These are phyloP conservation scores for Phalera bucephala DNA, from an alignment of 2,888 invertebrate species.

Conservation along the genomic window DNA sequence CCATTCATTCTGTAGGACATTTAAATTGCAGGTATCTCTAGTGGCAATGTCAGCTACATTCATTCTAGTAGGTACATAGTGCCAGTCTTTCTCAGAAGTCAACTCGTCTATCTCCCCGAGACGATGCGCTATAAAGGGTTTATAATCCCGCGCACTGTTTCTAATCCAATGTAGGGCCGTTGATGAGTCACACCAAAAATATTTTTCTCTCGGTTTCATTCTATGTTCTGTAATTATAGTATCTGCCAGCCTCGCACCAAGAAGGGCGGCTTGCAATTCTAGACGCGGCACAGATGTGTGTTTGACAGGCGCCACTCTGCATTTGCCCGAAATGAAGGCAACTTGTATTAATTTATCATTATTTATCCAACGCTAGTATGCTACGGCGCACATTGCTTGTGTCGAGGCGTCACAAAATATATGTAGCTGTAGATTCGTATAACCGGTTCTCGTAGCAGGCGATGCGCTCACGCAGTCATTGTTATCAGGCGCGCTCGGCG, in stretches of 20 bases:
- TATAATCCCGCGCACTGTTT: slow-evolving; percentile 15
- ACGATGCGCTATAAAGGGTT: slow-evolving; percentile 18
- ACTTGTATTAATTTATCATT: neutral
- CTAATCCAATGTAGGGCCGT: slow-evolving; percentile 22
- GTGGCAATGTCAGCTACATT: slow-evolving; percentile 11
- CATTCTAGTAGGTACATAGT: slow-evolving; percentile 10
- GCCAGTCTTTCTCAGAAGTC: slow-evolving; percentile 6
- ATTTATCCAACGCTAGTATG: slow-evolving; percentile 4
- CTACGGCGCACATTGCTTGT: slow-evolving; percentile 2
- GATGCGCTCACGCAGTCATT: neutral
- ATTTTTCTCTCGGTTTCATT: neutral
- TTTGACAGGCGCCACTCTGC: slow-evolving; percentile 4
- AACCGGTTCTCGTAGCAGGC: neutral
- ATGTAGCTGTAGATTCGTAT: slow-evolving; percentile 3
- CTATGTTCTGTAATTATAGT: neutral
- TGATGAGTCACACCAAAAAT: slow-evolving; percentile 23
- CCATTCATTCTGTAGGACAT: slow-evolving; percentile 2
- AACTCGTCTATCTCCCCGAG: slow-evolving; percentile 6
- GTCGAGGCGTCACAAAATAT: slow-evolving; percentile 4
- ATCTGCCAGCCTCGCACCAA: neutral
- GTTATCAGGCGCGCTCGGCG: neutral
- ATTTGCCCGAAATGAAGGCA: slow-evolving; percentile 5
- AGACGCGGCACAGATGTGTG: neutral
- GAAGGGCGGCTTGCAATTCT: slow-evolving; percentile 3
- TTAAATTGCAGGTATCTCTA: slow-evolving; percentile 1